Evolutionary conservation across 2,113 vertebrate genomes (phyloP).

Genomic region (Leucopternis melanops): DNA sequence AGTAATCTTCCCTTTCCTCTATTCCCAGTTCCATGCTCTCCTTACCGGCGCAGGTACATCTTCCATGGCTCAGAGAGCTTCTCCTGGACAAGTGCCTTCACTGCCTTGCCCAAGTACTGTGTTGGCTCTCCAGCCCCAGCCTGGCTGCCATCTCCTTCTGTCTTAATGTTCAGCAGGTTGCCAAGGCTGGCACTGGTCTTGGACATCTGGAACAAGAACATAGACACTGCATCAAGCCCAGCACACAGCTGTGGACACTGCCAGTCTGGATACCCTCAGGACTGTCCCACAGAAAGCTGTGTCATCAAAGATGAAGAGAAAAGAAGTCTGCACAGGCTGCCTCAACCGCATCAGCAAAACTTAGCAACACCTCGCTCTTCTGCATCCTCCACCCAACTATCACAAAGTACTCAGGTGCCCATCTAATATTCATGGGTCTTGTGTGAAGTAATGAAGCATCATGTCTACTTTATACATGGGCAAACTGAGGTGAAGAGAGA

Average conservation of each 20-base stretch:
- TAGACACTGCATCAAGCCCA: not conserved
- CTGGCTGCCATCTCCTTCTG: conserved; percentile 80
- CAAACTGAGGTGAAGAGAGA: not conserved
- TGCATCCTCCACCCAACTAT: not conserved
- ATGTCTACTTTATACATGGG: not conserved
- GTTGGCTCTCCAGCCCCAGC: conserved; percentile 72
- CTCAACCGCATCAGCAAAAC: not conserved
- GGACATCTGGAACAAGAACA: conserved; percentile 77
- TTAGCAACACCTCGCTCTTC: not conserved
- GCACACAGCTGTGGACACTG: not conserved
- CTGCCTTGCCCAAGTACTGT: conserved; percentile 84
- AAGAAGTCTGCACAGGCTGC: not conserved
- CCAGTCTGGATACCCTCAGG: not conserved
- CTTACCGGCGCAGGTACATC: conserved; percentile 93
- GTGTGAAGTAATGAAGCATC: not conserved
- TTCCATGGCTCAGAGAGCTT: conserved; percentile 90
- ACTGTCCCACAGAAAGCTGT: not conserved
- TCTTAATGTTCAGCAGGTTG: conserved; percentile 84
- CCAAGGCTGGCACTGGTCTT: conserved; percentile 85
- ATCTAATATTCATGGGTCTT: not conserved
- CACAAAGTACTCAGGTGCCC: not conserved
- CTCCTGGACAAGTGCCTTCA: conserved; percentile 84
- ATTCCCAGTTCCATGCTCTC: not conserved
- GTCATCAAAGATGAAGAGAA: not conserved
- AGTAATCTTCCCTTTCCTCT: not conserved